These are phyloP conservation scores for Exocentrus adspersus DNA, from an alignment of 2,888 invertebrate species.

Conservation along the genomic window DNA sequence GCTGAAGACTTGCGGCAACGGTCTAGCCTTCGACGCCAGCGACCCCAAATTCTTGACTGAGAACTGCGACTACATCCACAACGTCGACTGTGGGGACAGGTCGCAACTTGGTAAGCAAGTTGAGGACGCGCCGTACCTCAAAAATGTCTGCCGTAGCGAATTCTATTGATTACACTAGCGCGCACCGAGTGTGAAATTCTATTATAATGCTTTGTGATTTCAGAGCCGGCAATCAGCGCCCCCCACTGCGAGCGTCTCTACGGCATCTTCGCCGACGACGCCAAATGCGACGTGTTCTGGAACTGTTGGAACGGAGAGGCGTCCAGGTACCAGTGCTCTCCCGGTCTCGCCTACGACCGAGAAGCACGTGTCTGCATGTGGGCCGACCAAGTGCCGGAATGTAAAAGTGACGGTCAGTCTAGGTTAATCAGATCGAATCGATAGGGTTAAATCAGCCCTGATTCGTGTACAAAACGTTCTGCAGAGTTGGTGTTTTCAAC, in stretches of 20 bases:
- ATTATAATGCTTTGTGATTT: too few species aligned
- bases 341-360: slow-evolving; percentile 93
- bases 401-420: slow-evolving; percentile 82
- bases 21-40: slow-evolving; percentile 88
- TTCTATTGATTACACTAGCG: too few species aligned
- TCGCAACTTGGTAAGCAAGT: slow-evolving; percentile 82
- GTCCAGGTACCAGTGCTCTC: slow-evolving; percentile 93
- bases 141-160: too few species aligned
- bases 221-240: slow-evolving; percentile 86
- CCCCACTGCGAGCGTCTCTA: slow-evolving; percentile 88
- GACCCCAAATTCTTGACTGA: slow-evolving; percentile 92
- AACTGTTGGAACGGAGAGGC: slow-evolving; percentile 97
- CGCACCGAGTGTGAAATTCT: too few species aligned
- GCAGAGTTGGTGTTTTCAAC: too few species aligned
- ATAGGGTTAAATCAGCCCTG: too few species aligned
- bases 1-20: slow-evolving; percentile 93
- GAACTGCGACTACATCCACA: slow-evolving; percentile 95
- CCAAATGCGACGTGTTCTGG: slow-evolving; percentile 94
- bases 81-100: slow-evolving; percentile 92
- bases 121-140: too few species aligned
- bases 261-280: slow-evolving; percentile 90
- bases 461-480: too few species aligned
- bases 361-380: slow-evolving; percentile 95
- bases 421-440: background rate
- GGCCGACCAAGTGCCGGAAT: slow-evolving; percentile 95